Evolutionary conservation across 2,797 vertebrate genomes (phyloP).

Genomic region (Pogoniulus pusillus): DNA sequence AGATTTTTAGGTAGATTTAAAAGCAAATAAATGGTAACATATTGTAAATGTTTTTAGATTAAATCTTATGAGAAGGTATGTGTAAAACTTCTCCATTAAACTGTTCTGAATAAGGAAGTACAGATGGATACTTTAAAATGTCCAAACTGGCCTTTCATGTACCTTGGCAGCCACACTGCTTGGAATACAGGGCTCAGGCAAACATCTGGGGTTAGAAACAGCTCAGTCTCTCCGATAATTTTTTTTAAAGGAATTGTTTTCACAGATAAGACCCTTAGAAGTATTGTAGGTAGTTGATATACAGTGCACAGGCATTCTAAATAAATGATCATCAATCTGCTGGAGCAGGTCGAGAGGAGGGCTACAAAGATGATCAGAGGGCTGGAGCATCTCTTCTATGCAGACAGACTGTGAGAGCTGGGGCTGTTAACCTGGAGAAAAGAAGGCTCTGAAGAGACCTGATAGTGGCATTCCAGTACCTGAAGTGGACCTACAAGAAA

Average conservation of each 20-base stretch:
- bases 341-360: no score
- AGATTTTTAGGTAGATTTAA: not conserved
- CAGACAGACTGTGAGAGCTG: no score
- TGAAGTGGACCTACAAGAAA: no score
- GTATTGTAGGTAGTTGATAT: not conserved
- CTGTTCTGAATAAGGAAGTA: not conserved
- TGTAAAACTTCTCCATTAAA: not conserved
- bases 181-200: not conserved
- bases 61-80: not conserved
- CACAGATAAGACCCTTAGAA: not conserved
- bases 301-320: not conserved
- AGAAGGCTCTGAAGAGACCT: no score
- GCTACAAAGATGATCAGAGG: no score
- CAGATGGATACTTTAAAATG: not conserved
- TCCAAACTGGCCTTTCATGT: not conserved
- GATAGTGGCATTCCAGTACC: no score
- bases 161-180: not conserved
- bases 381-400: no score
- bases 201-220: not conserved
- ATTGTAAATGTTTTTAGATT: not conserved
- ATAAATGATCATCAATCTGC: not conserved
- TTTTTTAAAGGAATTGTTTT: not conserved
- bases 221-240: not conserved
- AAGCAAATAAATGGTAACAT: not conserved
- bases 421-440: no score